Percentiles rank a stretch among this genome's conserved stretches.
Conservation (phyloP, 1,140 invertebrate species). For the Solen grandis region DNA sequence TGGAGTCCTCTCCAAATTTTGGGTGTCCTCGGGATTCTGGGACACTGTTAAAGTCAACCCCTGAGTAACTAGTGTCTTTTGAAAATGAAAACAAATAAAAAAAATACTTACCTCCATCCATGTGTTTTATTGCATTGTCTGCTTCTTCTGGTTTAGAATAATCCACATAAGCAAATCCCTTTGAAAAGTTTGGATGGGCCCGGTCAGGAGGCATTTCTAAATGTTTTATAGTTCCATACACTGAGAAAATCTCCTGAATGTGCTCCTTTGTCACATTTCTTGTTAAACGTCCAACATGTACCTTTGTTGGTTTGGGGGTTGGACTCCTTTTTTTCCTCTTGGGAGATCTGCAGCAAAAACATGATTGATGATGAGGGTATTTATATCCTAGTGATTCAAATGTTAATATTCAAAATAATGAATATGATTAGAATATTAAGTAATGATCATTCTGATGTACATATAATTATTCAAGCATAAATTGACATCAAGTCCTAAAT, state of each 20-base stretch:
- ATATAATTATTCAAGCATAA: no score
- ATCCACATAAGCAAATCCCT: conserved; percentile 97
- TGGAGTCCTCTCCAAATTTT: no score
- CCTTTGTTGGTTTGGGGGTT: conserved; percentile 84
- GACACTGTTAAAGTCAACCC: no score
- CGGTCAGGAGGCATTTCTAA: conserved; percentile 95
- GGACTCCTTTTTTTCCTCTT: conserved; percentile 72
- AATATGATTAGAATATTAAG: no score
- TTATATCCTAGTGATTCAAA: no score
- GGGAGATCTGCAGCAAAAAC: conserved; percentile 58
- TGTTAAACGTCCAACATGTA: conserved; percentile 95
- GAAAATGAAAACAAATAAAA: no score
- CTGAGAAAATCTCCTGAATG: conserved; percentile 96
- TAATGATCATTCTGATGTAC: no score
- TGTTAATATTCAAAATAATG: no score
- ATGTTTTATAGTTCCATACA: conserved; percentile 94
- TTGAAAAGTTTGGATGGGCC: conserved; percentile 90
- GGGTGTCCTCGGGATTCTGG: no score
- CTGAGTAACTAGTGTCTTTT: no score
- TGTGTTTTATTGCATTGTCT: conserved; percentile 99
- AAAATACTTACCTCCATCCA: conserved; percentile 94
- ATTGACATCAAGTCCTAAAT: no score
- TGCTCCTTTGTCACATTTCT: conserved; percentile 95
- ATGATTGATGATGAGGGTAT: background rate
- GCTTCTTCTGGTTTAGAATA: conserved; percentile 96